phyloP scores from a whole-genome alignment of 2,113 vertebrate genomes.

The Dicrurus megarhynchus region DNA sequence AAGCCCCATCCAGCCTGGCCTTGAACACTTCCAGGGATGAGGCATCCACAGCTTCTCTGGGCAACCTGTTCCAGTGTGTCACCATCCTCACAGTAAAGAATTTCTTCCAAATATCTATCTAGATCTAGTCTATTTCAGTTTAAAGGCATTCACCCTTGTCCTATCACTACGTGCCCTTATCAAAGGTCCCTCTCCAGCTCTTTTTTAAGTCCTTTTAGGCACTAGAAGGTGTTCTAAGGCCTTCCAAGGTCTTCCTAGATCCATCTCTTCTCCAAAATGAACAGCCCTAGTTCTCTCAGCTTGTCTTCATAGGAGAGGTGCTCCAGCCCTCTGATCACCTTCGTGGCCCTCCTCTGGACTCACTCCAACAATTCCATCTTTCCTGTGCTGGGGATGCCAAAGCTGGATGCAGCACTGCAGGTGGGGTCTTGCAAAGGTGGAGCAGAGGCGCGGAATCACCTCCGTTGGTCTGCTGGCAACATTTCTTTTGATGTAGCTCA shows the following conservation, averaged over 20 bases:
- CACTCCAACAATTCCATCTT: no score
- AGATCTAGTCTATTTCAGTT: neutral
- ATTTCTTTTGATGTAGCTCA: neutral
- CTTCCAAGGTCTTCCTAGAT: neutral
- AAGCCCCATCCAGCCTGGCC: neutral
- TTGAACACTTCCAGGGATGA: accelerated
- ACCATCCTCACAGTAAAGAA: neutral
- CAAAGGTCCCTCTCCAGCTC: neutral
- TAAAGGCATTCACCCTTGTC: neutral
- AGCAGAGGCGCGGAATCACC: neutral
- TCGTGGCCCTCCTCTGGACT: neutral
- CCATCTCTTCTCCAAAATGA: neutral
- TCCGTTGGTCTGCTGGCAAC: accelerated
- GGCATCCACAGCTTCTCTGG: neutral
- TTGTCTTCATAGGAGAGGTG: neutral
- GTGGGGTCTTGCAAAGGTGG: neutral
- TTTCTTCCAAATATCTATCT: neutral
- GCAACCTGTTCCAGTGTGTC: neutral
- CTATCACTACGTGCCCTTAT: neutral
- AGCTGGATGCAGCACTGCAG: neutral
- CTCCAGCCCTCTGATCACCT: no score
- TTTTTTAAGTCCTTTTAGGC: neutral
- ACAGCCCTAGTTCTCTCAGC: neutral
- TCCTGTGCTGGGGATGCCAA: neutral
- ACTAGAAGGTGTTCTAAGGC: neutral